Conservation (phyloP, 2,113 vertebrate species). For the Dicrurus megarhynchus region DNA sequence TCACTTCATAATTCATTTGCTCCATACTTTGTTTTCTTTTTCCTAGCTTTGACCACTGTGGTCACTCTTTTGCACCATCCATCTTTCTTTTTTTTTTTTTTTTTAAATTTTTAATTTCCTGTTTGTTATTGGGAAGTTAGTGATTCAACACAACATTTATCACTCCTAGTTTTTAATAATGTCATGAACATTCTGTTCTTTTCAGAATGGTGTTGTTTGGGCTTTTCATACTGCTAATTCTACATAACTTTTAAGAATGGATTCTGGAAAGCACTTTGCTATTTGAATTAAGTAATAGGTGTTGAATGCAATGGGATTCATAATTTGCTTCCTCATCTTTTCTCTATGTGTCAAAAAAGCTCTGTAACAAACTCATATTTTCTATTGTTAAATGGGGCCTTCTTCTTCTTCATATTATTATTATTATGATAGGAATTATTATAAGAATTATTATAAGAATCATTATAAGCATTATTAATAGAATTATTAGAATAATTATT, state of each 20-base stretch:
- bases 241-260: not conserved
- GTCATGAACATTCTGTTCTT: not conserved
- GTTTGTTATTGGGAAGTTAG: not conserved
- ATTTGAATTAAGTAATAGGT: not conserved
- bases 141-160: not conserved
- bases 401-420: too few species aligned
- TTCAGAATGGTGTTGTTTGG: not conserved
- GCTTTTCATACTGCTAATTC: not conserved
- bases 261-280: not conserved
- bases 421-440: too few species aligned
- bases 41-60: not conserved
- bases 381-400: rapidly evolving
- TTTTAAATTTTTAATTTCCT: not conserved
- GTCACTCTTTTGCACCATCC: not conserved
- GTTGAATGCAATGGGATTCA: not conserved
- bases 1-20: not conserved
- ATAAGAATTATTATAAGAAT: too few species aligned
- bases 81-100: not conserved
- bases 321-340: not conserved
- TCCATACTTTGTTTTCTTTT: not conserved
- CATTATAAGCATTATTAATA: too few species aligned
- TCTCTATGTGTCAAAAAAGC: not conserved
- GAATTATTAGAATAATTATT: too few species aligned
- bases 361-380: not conserved
- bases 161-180: not conserved